Evolutionary conservation across 2,797 vertebrate species (phyloP), one percentile per base, ranked within the genome.

Genomic region (Ctenopoma multispine): DNA sequence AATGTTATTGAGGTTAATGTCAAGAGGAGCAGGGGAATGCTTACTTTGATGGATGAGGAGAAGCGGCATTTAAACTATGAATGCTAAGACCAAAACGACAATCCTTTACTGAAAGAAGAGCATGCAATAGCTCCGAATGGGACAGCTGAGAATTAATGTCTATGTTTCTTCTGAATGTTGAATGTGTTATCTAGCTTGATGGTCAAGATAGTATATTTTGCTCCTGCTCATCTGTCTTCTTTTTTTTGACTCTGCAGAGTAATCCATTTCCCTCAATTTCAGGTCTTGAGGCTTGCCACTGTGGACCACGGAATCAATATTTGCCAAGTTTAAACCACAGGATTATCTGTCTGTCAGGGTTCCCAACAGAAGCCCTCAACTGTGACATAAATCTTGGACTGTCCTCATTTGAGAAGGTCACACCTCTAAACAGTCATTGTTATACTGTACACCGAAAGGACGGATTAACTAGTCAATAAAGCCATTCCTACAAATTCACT

Each of bases 261-360:
- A 94, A 95, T 95, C 91, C 89, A 94, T 94, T 94, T 90, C 77
- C 89, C 89, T 93, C 91, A 90, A 89, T 91, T 92, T 91, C 87
- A 82, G 87, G 89, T 92, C 91, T 91, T 83, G 81, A 90, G 86
- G 90, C 89, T 87, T 80, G 88, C 84, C 87, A 89, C 92, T 77
- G 84, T 91, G 91, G 90, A 71, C 85, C 87, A 78, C 49, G 56
- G 83, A 90, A 95, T 95, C 94, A 95, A 95, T 95, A 95, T 94
- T 95, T 94, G 91, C 92, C 90, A 92, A 92, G 93, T 95, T 94
- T 94, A 94, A 95, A 94, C 92, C 92, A 90, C 87, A 92, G 92
- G 94, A 95, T 95, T 94, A 94, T 95, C 93, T 73, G 63, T 94
- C 92, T 90, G 91, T 94, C 93, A 93, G 87, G 82, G 81, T 84